Conservation (phyloP, 2,113 vertebrate species). For the Muscicapa adusta region DNA sequence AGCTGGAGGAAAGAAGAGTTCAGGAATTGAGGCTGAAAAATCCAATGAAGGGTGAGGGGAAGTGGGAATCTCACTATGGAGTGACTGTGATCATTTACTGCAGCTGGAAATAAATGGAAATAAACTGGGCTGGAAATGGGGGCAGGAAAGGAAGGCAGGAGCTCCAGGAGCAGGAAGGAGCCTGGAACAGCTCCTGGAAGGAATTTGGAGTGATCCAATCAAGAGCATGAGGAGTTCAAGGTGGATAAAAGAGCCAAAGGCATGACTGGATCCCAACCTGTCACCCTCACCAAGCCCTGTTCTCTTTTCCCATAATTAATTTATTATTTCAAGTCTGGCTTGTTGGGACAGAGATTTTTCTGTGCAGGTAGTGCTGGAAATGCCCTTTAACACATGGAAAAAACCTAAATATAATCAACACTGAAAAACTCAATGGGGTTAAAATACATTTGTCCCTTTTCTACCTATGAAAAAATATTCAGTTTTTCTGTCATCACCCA, state of each 20-base stretch:
- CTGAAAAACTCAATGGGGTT: neutral
- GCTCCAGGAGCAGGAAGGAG: neutral
- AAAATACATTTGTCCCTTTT: neutral
- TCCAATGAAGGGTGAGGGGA: neutral
- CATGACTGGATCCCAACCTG: neutral
- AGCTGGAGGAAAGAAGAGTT: neutral
- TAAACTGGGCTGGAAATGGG: neutral
- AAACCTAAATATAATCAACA: neutral
- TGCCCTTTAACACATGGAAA: fast-evolving
- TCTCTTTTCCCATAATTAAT: neutral
- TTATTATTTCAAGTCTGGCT: neutral
- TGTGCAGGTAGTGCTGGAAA: fast-evolving
- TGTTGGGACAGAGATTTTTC: neutral
- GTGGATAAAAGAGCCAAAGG: neutral
- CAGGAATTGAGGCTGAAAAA: neutral
- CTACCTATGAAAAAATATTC: neutral
- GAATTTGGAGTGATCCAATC: neutral
- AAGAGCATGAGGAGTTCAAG: neutral
- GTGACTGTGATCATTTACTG: neutral
- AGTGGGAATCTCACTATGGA: neutral
- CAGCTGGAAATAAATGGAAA: too few relatives aligned
- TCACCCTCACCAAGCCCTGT: fast-evolving
- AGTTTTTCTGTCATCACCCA: fast-evolving
- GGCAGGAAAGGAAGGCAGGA: neutral
- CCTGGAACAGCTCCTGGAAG: neutral